Evolutionary conservation across 2,113 vertebrate species (phyloP), one percentile per base, ranked within the genome.

Genomic region (Pterocles orientalis): DNA sequence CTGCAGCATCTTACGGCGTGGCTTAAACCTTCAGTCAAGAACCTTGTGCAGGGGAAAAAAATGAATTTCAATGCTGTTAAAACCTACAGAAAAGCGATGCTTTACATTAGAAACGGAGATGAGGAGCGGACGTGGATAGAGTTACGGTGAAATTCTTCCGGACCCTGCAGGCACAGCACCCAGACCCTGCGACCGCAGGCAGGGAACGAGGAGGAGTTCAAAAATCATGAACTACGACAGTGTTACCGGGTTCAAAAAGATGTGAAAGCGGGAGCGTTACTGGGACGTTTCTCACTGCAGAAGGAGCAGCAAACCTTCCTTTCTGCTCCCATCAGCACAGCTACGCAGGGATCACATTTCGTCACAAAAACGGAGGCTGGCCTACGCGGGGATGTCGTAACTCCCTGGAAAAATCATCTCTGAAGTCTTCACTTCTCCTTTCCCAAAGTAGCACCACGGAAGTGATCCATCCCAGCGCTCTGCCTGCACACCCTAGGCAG

Each of bases 331-430:
- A 47, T 16, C 9, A 60, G 54, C 64, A 34, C 15, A 1, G 82
- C 33, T 34, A 57, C 36, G 0, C 16, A 7, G 61, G 34, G 61
- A 66, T 31, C 78, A 11, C 4, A 0, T 82, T 73, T 70, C 53
- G 2, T 36, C 77, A 39, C 41, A 4, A 48, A 47, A 43, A 33
- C n/a, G 1, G 1, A 7, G 60, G 65, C 47, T 71, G 82, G 66
- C 31, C 43, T 53, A 19, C 66, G 70, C 0, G 0, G 19, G 8
- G 72, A 36, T 75, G 78, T 39, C 0, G 3, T 48, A 89, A 93
- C 45, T 18, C 31, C 11, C 3, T 2, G 47, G 78, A 78, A 73
- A 90, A 87, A 41, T 2, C 19, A 18, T 45, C 50, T 23, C 70
- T 60, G 57, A 85, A 85, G 24, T 5, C 43, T 34, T 11, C 23